These are phyloP conservation scores for Lophius piscatorius DNA, from an alignment of 2,113 vertebrate genomes.

Conservation along the genomic window DNA sequence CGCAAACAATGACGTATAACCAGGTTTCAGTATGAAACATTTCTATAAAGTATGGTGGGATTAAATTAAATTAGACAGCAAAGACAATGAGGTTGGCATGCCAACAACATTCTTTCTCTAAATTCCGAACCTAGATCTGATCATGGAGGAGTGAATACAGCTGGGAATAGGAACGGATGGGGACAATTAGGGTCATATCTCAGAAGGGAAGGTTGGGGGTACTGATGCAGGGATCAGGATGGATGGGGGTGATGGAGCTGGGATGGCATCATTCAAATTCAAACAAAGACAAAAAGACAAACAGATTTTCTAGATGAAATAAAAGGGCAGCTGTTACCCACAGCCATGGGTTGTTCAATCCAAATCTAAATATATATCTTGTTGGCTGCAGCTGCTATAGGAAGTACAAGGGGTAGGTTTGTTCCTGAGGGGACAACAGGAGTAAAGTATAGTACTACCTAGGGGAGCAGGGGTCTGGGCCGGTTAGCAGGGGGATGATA, in stretches of 20 bases:
- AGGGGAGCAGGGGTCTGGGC: constrained; percentile 85
- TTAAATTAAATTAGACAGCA: constrained; percentile 12
- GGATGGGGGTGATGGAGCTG: neutral
- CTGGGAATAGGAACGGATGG: constrained; percentile 4
- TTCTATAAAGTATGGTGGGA: neutral
- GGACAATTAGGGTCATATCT: constrained; percentile 16
- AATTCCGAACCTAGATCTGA: constrained; percentile 25
- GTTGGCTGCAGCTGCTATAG: too few relatives aligned
- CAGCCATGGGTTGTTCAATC: constrained; percentile 20
- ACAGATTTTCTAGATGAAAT: constrained; percentile 22
- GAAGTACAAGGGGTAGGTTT: constrained; percentile 33
- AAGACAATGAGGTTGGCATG: constrained; percentile 54
- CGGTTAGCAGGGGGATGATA: constrained; percentile 85
- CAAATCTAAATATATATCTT: constrained; percentile 15
- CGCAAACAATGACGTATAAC: too few relatives aligned
- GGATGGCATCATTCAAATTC: neutral
- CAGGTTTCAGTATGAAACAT: too few relatives aligned
- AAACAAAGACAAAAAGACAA: neutral
- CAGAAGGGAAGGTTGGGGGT: neutral
- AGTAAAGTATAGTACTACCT: constrained; percentile 88
- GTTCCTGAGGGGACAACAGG: constrained; percentile 36
- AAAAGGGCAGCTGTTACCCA: constrained; percentile 26
- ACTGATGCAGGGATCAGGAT: neutral
- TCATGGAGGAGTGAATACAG: constrained; percentile 26
- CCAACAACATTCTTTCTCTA: constrained; percentile 66